Percentiles rank a stretch among this genome's conserved stretches.
phyloP scores from a whole-genome alignment of 2,797 vertebrate genomes.

The Emys orbicularis region DNA sequence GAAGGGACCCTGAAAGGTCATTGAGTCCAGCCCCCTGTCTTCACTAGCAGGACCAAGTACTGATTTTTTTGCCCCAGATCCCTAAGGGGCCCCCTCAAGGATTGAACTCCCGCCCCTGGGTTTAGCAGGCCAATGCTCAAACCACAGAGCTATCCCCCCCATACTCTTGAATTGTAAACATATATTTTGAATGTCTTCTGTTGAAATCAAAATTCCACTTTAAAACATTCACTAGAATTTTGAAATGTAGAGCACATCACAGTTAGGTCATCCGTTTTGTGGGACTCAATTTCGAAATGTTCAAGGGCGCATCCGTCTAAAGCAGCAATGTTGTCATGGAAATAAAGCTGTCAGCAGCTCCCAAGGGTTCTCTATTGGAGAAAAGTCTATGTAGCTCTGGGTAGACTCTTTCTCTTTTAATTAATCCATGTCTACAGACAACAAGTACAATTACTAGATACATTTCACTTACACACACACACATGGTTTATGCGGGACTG shows the following conservation, averaged over 20 bases:
- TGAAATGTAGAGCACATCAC: neutral
- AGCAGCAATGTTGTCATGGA: neutral
- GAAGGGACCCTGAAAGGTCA: too few species aligned
- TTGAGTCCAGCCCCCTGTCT: too few species aligned
- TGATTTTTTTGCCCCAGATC: too few species aligned
- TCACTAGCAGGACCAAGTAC: too few species aligned
- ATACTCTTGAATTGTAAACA: neutral
- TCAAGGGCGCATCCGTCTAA: neutral
- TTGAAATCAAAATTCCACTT: neutral
- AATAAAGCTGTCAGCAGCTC: neutral
- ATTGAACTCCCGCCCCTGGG: too few species aligned
- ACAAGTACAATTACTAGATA: neutral
- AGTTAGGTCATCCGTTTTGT: slow-evolving; percentile 14
- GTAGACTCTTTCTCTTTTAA: neutral
- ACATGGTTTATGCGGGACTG: neutral
- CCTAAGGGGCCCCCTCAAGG: too few species aligned
- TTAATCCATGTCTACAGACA: neutral
- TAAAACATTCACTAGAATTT: neutral
- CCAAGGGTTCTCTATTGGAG: neutral
- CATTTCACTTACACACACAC: neutral
- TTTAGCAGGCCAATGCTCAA: too few species aligned
- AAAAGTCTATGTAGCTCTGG: neutral
- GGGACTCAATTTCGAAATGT: neutral
- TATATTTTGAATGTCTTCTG: neutral
- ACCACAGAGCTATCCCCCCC: too few species aligned